These are phyloP conservation scores for Eristalis tenax DNA, from an alignment of 2,888 invertebrate species.

Conservation along the genomic window DNA sequence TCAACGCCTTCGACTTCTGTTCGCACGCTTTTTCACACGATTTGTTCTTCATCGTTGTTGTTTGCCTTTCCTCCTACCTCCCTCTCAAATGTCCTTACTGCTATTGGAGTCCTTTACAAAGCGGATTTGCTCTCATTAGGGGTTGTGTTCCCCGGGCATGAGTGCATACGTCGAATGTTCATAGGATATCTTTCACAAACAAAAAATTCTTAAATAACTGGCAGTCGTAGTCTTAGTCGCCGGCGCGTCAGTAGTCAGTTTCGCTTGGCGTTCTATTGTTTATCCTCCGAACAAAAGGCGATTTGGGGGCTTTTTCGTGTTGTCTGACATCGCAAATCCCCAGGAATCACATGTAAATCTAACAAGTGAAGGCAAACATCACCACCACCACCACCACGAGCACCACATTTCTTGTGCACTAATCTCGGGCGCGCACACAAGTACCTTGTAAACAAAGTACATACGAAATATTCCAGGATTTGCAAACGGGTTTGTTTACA, in stretches of 20 bases:
- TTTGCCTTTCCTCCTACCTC: neutral
- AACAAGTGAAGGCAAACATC: slow-evolving; percentile 49
- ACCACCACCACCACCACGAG: neutral
- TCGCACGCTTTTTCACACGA: slow-evolving; percentile 65
- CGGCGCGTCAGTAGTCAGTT: neutral
- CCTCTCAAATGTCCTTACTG: slow-evolving; percentile 10
- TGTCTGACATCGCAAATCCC: slow-evolving; percentile 47
- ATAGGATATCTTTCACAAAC: neutral
- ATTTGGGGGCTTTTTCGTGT: slow-evolving; percentile 21
- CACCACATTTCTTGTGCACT: slow-evolving; percentile 36
- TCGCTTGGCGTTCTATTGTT: slow-evolving; percentile 25
- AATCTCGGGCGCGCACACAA: slow-evolving; percentile 36
- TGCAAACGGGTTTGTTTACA: slow-evolving; percentile 61
- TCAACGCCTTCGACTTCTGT: slow-evolving; percentile 47
- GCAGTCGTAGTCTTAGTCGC: neutral
- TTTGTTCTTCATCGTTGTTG: slow-evolving; percentile 30
- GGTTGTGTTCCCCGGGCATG: slow-evolving; percentile 33
- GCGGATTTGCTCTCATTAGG: slow-evolving; percentile 36
- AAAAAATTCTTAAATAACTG: slow-evolving; percentile 16
- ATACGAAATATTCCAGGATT: slow-evolving; percentile 55
- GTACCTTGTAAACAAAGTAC: slow-evolving; percentile 59
- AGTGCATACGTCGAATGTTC: slow-evolving; percentile 40
- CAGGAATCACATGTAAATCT: slow-evolving; percentile 65
- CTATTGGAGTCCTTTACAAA: slow-evolving; percentile 38
- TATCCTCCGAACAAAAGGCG: slow-evolving; percentile 56